Evolutionary conservation across 2,797 vertebrate species (phyloP).

Genomic region (Spea hammondii): DNA sequence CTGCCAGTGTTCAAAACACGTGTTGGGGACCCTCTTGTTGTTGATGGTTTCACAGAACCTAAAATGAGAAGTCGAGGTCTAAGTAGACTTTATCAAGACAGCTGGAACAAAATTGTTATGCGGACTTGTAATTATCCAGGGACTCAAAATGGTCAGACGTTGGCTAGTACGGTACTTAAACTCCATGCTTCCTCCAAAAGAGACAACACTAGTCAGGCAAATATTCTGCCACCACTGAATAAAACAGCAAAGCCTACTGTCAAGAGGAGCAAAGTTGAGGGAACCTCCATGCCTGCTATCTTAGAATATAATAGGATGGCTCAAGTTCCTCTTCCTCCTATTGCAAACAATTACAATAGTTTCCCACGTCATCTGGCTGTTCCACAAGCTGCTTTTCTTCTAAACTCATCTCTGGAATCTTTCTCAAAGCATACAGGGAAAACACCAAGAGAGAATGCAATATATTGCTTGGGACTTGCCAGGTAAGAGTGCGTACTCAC

Average conservation of each 20-base stretch:
- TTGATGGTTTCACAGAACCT: slow-evolving; percentile 70
- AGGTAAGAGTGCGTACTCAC: slow-evolving; percentile 60
- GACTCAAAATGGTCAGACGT: not conserved
- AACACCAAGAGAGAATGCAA: slow-evolving; percentile 68
- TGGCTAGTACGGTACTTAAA: not conserved
- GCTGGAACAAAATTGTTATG: slow-evolving; percentile 18
- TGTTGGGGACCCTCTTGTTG: slow-evolving; percentile 65
- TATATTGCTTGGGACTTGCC: slow-evolving; percentile 67
- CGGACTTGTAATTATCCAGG: not conserved
- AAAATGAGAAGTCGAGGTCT: slow-evolving; percentile 69
- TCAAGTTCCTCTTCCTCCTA: slow-evolving; percentile 60
- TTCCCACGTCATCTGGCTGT: slow-evolving; percentile 50
- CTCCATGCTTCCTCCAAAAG: slow-evolving; percentile 11
- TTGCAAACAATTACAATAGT: slow-evolving; percentile 50
- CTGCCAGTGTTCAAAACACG: slow-evolving; percentile 51
- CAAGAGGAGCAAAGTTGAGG: slow-evolving; percentile 7
- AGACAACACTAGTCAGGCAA: slow-evolving; percentile 1
- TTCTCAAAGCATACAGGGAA: slow-evolving; percentile 58
- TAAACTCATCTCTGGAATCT: slow-evolving; percentile 54
- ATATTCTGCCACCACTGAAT: slow-evolving; percentile 47
- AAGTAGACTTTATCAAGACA: slow-evolving; percentile 46
- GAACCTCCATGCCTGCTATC: slow-evolving; percentile 35
- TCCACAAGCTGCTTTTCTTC: slow-evolving; percentile 46
- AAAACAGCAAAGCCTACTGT: slow-evolving; percentile 1
- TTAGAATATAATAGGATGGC: slow-evolving; percentile 46